A percentile compares a stretch with the other conserved stretches of the same genome.
Conservation (phyloP, 1,140 invertebrate genomes). For the Sinella curviseta region DNA sequence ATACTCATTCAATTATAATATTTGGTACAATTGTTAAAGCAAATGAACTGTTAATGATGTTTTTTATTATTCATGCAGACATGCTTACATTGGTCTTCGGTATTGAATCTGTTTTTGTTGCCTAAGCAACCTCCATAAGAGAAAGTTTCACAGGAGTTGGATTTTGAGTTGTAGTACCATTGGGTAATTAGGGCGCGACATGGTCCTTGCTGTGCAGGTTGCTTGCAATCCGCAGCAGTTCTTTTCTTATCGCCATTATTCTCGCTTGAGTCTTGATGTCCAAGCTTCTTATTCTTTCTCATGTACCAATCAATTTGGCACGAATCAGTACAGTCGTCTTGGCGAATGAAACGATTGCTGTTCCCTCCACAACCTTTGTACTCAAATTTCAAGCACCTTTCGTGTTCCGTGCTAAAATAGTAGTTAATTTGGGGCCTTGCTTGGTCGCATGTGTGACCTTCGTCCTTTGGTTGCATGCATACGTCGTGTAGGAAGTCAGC, state of each 20-base stretch:
- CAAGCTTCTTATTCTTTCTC: constrained; percentile 28
- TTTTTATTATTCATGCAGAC: neutral
- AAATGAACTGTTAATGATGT: too few species aligned
- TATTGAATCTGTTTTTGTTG: constrained; percentile 77
- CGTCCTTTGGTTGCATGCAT: neutral
- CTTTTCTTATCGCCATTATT: constrained; percentile 2
- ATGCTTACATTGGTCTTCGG: constrained; percentile 66
- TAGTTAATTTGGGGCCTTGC: constrained; percentile 59
- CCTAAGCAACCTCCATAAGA: constrained; percentile 80
- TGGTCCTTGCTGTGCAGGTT: constrained; percentile 65
- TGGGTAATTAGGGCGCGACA: constrained; percentile 65
- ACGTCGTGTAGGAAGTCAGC: neutral
- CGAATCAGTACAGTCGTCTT: constrained; percentile 31
- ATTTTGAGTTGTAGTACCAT: constrained; percentile 66
- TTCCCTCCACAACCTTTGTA: constrained; percentile 72
- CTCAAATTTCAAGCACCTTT: constrained; percentile 64
- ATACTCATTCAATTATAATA: too few species aligned
- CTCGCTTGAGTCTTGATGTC: neutral
- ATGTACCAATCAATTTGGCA: constrained; percentile 30
- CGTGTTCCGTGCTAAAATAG: constrained; percentile 69
- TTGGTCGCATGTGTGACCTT: neutral
- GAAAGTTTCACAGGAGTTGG: constrained; percentile 67
- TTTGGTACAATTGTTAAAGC: too few species aligned
- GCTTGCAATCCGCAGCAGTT: constrained; percentile 57
- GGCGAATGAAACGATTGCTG: constrained; percentile 60